Percentiles rank a stretch among this genome's conserved stretches.
Evolutionary conservation across 2,797 vertebrate species (phyloP).

Genomic region (Platalea minor): DNA sequence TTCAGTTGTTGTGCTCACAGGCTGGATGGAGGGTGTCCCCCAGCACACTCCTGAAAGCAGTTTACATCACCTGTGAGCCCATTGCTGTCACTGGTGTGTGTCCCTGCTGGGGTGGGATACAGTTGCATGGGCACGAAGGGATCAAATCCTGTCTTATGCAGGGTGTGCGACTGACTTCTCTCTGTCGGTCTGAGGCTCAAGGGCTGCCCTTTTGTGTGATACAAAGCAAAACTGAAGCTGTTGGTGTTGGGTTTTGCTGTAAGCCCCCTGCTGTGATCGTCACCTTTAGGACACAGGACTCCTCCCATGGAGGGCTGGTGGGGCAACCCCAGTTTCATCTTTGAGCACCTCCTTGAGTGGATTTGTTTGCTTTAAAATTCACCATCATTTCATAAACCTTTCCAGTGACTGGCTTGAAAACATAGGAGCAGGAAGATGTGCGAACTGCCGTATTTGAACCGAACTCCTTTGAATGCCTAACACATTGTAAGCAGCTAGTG

Average conservation of each 20-base stretch:
- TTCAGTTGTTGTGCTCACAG: neutral
- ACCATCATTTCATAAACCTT: neutral
- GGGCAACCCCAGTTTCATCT: neutral
- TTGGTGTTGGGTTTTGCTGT: neutral
- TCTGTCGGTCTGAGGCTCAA: neutral
- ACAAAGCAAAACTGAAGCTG: neutral
- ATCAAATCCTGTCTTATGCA: neutral
- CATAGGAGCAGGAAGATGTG: neutral
- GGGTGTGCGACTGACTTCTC: fast-evolving
- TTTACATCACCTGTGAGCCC: neutral
- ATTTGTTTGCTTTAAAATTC: neutral
- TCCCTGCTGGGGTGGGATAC: neutral
- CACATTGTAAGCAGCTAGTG: neutral
- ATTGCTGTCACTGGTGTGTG: fast-evolving
- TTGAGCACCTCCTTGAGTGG: neutral
- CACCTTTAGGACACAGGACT: neutral
- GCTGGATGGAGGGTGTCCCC: too few relatives aligned
- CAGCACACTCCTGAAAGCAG: neutral
- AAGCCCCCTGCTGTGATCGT: neutral
- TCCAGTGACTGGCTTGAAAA: neutral
- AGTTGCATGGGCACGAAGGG: neutral
- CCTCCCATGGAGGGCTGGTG: fast-evolving
- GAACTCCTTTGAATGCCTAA: neutral
- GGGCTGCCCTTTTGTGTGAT: neutral
- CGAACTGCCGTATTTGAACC: neutral